Evolutionary conservation across 2,797 vertebrate species (phyloP), one percentile per base, ranked within the genome.

Genomic region (Dipus sagitta): DNA sequence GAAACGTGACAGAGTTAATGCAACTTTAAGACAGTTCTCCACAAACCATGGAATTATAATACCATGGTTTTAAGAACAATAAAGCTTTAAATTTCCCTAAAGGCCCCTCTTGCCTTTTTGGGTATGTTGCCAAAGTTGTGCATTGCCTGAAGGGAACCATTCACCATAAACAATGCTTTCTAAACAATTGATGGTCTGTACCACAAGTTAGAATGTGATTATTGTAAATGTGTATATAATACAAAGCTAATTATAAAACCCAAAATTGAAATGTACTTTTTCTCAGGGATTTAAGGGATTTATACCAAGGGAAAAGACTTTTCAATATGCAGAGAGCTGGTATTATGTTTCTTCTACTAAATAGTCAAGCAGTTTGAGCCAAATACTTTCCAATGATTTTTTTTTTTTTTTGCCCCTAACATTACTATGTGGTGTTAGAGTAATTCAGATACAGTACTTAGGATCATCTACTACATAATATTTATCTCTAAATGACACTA

Each of bases 61-160:
- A 78, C 85, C 81, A 89, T 75, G 8, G 20, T 72, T 95, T 21
- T 71, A 96, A 93, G 18, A 93, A 95, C 71, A 96, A 88, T 47
- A 96, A 97, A 96, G 30, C 15, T 86, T 96, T 93, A 97, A 90
- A 97, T 97, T 96, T 97, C 91, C 82, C 92, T 78, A 34, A 42
- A 93, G 90, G 54, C 60, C 79, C 14, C 32, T 78, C 17, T 94
- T 94, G 9, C 13, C 88, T 94, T n/a, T 38, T 92, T 96, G 84
- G 30, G 32, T 90, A 76, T 78, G 60, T 62, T 96, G 90, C 89
- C 58, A 90, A 91, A 95, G 11, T 64, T 96, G n/a, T 81, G 5
- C 0, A 91, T 91, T 94, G 67, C 95, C 42, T 88, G 74, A 95
- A 95, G 75, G 72, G 92, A 95, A 15, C 65, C 76, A 85, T 6